Base-by-base conservation (phyloP, 2,797 vertebrate species). In the Neopelma chrysocephalum region DNA sequence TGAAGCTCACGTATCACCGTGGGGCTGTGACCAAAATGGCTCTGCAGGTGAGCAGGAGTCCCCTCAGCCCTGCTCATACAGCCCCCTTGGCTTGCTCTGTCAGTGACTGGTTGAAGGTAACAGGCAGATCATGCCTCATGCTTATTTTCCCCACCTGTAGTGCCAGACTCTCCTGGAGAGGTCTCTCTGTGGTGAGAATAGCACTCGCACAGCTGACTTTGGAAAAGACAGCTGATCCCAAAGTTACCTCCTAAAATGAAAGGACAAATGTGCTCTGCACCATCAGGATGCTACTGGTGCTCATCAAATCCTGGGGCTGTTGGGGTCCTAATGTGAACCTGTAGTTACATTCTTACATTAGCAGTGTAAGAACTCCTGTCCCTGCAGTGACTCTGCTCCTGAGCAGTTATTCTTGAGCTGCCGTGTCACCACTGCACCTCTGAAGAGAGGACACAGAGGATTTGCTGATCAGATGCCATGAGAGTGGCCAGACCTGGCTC, bases 111-210 rank as follows among this genome's bases (percentile, higher is more conserved):
- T 31, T 56, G 61, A 60, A 82, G 50, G 20, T 65, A 79, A 25
- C 17, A 23, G 31, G 25, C 38, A 66, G 43, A 40, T 22, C 4
- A 1, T 26, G 23, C 15, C 2, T 1, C 1, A 1, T 18, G 8
- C 12, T 73, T 82, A 10, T 82, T 94, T 82, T 80, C 40, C 23
- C 7, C 21, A 21, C 15, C 16, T 45, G 29, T 32, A 54, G 32
- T 73, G 40, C 15, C 31, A 43, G 21, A 26, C 22, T n/a, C 36
- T 51, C 36, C 40, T 70, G 75, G 20, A 31, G 40, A 27, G 25
- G 17, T 51, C 3, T 70, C 13, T 72, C 64, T 60, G 2, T 53
- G 26, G 53, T 70, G 53, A 72, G 36, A 82, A 13, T 12, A 43
- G 42, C 38, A 58, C 21, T 62, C 0, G 2, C 11, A 14, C 31